phyloP scores from a whole-genome alignment of 2,113 vertebrate genomes.

The Spea bombifrons region DNA sequence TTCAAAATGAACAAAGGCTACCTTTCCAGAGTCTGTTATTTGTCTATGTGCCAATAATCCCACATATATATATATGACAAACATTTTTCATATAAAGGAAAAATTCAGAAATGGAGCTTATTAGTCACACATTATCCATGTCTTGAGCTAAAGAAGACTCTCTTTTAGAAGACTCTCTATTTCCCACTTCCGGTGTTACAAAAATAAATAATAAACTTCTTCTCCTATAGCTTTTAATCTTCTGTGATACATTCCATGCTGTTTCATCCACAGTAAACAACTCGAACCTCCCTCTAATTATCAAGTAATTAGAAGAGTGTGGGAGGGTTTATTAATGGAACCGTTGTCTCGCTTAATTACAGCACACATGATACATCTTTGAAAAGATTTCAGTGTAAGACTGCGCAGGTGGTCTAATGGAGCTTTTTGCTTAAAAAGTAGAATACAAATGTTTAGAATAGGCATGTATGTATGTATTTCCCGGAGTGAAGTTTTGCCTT shows the following conservation, averaged over 20 bases:
- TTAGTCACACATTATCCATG: no score
- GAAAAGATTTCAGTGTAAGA: conserved; percentile 25
- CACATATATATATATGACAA: no score
- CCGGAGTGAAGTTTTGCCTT: not conserved
- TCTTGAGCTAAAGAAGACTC: no score
- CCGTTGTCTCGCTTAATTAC: conserved; percentile 44
- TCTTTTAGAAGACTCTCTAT: not conserved
- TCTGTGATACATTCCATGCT: conserved; percentile 28
- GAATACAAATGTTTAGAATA: conserved; percentile 1
- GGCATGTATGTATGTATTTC: not conserved
- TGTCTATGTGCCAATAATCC: no score
- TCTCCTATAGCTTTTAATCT: conserved; percentile 23
- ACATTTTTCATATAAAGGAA: no score
- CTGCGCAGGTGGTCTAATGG: conserved; percentile 20
- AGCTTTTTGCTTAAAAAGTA: not conserved
- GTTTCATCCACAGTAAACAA: conserved; percentile 43
- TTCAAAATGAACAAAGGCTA: no score
- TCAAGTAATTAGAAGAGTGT: conserved; percentile 44
- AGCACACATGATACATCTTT: conserved; percentile 46
- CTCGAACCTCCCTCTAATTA: conserved; percentile 41
- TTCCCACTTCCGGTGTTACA: not conserved
- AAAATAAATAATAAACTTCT: conserved; percentile 17
- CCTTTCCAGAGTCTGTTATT: no score
- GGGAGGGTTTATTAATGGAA: conserved; percentile 45
- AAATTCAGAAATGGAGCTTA: no score